Evolutionary conservation across 2,797 vertebrate genomes (phyloP).

Genomic region (Thunnus albacares): DNA sequence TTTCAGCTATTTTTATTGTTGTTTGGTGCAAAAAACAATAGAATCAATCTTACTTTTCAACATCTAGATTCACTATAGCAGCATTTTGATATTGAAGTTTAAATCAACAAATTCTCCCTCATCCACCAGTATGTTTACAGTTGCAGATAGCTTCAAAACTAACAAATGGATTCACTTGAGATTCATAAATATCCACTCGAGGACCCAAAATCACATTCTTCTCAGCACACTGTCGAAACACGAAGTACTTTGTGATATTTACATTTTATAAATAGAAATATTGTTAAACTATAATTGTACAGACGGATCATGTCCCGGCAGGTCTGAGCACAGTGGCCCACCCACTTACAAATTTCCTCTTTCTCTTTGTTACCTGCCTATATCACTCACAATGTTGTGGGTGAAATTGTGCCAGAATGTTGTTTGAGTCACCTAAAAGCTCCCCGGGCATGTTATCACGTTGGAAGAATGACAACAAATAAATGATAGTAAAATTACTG

Average conservation of each 20-base stretch:
- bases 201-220: background rate
- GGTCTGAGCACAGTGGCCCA: conserved; percentile 12
- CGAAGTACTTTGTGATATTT: background rate
- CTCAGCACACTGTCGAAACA: background rate
- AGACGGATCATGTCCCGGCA: conserved; percentile 8
- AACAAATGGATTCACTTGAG: background rate
- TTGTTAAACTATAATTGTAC: conserved; percentile 5
- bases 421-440: conserved; percentile 31
- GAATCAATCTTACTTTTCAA: background rate
- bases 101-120: background rate
- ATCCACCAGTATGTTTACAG: background rate
- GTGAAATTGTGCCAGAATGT: conserved; percentile 39
- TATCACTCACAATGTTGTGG: conserved; percentile 42
- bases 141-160: background rate
- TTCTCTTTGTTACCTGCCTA: background rate
- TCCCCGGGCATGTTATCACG: conserved; percentile 30
- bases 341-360: conserved; percentile 5
- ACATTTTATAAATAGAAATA: conserved; percentile 1
- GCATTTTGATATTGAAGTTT: background rate
- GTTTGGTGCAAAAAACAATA: too few relatives aligned
- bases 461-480: conserved; percentile 40
- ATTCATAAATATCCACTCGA: background rate
- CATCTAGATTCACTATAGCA: too few relatives aligned
- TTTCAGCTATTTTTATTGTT: too few relatives aligned
- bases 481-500: background rate